A percentile compares a stretch with the other conserved stretches of the same genome.
Evolutionary conservation across 2,113 vertebrate genomes (phyloP).

Genomic region (Xiphorhynchus elegans): DNA sequence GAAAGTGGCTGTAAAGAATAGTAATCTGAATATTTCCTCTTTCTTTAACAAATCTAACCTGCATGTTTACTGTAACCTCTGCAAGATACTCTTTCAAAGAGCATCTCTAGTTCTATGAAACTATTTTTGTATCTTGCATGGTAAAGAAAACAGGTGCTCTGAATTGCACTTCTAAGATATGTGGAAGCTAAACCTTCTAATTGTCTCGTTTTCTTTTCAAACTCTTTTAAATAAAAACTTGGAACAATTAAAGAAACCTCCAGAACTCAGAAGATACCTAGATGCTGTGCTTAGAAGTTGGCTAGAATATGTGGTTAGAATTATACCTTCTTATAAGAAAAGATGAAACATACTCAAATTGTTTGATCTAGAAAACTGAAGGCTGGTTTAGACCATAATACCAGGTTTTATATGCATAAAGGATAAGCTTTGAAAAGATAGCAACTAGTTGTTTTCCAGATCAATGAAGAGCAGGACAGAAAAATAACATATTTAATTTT

Average conservation of each 20-base stretch:
- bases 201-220: background rate
- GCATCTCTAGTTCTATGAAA: background rate
- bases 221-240: background rate
- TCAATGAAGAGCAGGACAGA: background rate
- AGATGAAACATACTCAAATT: background rate
- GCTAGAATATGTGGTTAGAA: background rate
- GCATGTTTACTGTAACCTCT: background rate
- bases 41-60: background rate
- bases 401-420: background rate
- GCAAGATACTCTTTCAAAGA: background rate
- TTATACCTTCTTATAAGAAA: background rate
- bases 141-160: background rate
- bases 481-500: background rate
- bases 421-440: background rate
- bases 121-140: background rate
- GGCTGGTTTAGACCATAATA: background rate
- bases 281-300: background rate
- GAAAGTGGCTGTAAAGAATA: background rate
- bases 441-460: background rate
- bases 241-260: background rate
- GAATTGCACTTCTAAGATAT: background rate
- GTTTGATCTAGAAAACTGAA: slow-evolving; percentile 6
- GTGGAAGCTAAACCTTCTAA: background rate
- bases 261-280: background rate
- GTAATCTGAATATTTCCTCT: background rate